Evolutionary conservation across 2,113 vertebrate genomes (phyloP).

Genomic region (Pseudois nayaur): DNA sequence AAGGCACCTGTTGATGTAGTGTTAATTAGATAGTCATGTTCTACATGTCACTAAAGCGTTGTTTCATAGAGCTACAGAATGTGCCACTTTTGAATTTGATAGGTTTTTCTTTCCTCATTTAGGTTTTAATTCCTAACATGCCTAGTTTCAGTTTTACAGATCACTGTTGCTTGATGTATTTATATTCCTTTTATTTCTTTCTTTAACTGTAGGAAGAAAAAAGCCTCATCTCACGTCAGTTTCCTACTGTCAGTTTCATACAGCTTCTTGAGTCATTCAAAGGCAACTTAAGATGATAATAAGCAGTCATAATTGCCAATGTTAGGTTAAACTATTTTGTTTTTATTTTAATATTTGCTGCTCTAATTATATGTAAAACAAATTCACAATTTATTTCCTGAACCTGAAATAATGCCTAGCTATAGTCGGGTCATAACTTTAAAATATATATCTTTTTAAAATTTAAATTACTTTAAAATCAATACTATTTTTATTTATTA

Average conservation of each 20-base stretch:
- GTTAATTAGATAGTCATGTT: conserved; percentile 69
- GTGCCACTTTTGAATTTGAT: conserved; percentile 59
- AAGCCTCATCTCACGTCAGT: not conserved
- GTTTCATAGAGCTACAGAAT: conserved; percentile 55
- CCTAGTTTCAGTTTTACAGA: not conserved
- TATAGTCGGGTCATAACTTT: not conserved
- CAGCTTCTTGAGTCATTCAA: conserved; percentile 56
- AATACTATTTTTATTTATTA: not conserved
- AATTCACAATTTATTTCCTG: not conserved
- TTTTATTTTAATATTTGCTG: conserved; percentile 26
- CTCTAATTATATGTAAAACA: not conserved
- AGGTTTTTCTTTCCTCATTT: conserved; percentile 56
- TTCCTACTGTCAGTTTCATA: not conserved
- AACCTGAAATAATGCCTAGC: not conserved
- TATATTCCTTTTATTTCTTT: not conserved
- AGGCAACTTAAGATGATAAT: conserved; percentile 60
- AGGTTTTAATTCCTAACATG: conserved; percentile 5
- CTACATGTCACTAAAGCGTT: conserved; percentile 31
- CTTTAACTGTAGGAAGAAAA: conserved; percentile 24
- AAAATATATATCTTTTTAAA: not conserved
- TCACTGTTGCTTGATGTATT: not conserved
- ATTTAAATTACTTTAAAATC: not conserved
- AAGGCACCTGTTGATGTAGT: conserved; percentile 47
- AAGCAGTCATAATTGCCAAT: conserved; percentile 52
- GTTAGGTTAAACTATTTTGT: conserved; percentile 42